phyloP scores from a whole-genome alignment of 2,113 vertebrate species.

The Onychostruthus taczanowskii region DNA sequence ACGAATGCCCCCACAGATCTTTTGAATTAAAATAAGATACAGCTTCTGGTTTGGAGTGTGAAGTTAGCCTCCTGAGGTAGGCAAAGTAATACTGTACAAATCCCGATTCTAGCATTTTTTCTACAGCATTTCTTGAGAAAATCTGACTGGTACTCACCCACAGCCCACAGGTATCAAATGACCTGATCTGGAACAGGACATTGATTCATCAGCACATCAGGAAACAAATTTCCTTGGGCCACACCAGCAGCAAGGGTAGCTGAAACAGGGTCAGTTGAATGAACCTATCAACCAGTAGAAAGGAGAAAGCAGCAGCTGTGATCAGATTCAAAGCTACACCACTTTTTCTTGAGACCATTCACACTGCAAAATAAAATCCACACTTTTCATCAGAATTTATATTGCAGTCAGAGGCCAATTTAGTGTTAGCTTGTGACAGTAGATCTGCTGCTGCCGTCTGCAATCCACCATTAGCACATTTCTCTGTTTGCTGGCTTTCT shows the following conservation, averaged over 20 bases:
- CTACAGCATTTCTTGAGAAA: neutral
- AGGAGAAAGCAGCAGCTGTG: neutral
- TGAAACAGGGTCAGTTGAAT: neutral
- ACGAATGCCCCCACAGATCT: neutral
- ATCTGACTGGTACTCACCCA: neutral
- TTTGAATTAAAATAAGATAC: constrained; percentile 32
- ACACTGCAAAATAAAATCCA: rapidly evolving
- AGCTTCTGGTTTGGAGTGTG: neutral
- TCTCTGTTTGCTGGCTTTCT: neutral
- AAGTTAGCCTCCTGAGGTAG: neutral
- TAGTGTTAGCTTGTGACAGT: neutral
- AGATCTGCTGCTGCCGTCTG: neutral
- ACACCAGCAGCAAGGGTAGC: neutral
- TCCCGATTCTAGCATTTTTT: neutral
- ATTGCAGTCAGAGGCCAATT: neutral
- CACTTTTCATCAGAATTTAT: neutral
- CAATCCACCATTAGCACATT: neutral
- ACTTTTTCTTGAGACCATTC: neutral
- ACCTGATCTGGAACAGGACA: neutral
- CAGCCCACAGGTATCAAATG: neutral
- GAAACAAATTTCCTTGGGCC: neutral
- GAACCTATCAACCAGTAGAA: neutral
- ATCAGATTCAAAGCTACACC: neutral
- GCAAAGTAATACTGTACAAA: neutral
- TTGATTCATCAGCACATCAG: neutral